Conservation (phyloP, 1,140 invertebrate genomes). For the Sarcophaga bullata region DNA sequence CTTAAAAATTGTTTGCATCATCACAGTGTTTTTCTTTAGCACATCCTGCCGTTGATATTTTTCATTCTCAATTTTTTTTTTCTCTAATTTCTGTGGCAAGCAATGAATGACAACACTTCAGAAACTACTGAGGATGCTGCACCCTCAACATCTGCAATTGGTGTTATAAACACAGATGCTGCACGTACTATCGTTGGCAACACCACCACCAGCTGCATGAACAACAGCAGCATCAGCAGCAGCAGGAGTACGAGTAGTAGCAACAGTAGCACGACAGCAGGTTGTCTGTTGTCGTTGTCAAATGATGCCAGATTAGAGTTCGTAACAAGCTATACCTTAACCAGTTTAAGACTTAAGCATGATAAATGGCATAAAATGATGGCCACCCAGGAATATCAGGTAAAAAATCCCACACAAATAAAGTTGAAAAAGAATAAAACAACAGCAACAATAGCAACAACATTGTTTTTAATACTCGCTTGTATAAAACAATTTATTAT, state of each 20-base stretch:
- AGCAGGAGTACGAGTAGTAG: not conserved
- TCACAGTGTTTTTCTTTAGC: no score
- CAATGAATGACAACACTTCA: not conserved
- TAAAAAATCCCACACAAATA: slow-evolving; percentile 45
- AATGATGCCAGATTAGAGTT: slow-evolving; percentile 52
- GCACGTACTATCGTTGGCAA: not conserved
- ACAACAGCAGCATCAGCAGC: not conserved
- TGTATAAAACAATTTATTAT: slow-evolving; percentile 28
- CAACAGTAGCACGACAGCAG: not conserved
- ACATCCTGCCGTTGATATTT: no score
- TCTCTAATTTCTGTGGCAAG: not conserved
- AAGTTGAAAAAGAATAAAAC: no score
- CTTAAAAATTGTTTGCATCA: no score
- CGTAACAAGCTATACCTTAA: slow-evolving; percentile 64
- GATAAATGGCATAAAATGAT: slow-evolving; percentile 84
- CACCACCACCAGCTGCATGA: not conserved
- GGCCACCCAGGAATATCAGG: slow-evolving; percentile 68
- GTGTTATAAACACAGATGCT: not conserved
- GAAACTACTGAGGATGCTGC: not conserved
- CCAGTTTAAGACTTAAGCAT: slow-evolving; percentile 75
- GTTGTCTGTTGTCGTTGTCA: slow-evolving; percentile 20
- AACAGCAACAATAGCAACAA: not conserved
- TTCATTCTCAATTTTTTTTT: no score
- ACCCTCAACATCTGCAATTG: not conserved
- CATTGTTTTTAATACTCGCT: not conserved